A percentile compares a stretch with the other conserved stretches of the same genome.
These are phyloP conservation scores for Aromia moschata DNA, from an alignment of 2,888 invertebrate species.

Conservation along the genomic window DNA sequence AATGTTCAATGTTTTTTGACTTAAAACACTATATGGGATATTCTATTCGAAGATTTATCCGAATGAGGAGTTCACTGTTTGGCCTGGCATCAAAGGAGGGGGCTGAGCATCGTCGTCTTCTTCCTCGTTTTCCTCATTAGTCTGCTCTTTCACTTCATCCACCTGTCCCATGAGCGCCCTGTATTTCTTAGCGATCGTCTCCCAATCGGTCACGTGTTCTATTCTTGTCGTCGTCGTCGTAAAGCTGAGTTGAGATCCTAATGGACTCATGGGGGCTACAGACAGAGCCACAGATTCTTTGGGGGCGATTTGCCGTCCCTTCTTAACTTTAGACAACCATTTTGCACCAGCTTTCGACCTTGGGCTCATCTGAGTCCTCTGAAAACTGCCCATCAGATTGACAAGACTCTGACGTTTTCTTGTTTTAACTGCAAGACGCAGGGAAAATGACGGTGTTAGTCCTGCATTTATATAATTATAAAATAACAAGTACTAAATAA, in stretches of 20 bases:
- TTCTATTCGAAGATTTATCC: conserved; percentile 28
- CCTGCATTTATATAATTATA: too few relatives aligned
- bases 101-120: conserved; percentile 52
- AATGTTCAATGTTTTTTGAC: too few relatives aligned
- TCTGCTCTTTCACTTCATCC: conserved; percentile 66
- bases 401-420: conserved; percentile 78
- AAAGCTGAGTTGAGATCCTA: conserved; percentile 87
- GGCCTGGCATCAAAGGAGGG: conserved; percentile 47
- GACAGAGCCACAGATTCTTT: conserved; percentile 83
- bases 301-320: conserved; percentile 77
- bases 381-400: conserved; percentile 81
- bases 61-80: conserved; percentile 43
- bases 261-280: conserved; percentile 82
- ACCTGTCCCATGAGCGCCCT: conserved; percentile 75
- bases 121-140: conserved; percentile 56
- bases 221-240: conserved; percentile 79
- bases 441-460: too few relatives aligned
- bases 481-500: too few relatives aligned
- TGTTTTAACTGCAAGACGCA: conserved; percentile 57
- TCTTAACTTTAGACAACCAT: conserved; percentile 88
- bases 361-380: conserved; percentile 77
- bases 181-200: conserved; percentile 88
- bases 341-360: conserved; percentile 88
- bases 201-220: conserved; percentile 93
- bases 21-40: too few relatives aligned